Conservation (phyloP, 2,797 vertebrate genomes). For the Helicolenus hilgendorfi region DNA sequence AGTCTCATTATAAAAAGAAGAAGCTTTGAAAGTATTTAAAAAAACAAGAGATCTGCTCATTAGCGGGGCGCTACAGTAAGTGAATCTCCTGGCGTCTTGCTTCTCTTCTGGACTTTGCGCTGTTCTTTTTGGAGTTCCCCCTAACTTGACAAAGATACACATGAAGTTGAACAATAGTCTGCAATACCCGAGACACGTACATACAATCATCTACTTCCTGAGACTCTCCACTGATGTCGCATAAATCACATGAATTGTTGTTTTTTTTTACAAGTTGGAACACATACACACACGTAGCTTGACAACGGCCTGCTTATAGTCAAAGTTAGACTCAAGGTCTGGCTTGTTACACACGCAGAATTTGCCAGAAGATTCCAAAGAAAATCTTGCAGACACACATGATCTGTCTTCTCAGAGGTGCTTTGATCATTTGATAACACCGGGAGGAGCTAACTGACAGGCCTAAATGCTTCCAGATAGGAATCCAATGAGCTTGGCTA, state of each 20-base stretch:
- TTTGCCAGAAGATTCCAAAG: neutral
- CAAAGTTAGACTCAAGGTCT: neutral
- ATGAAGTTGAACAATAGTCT: constrained; percentile 17
- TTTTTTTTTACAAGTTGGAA: neutral
- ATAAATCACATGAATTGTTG: constrained; percentile 6
- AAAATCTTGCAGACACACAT: constrained; percentile 2
- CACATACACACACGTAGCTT: neutral
- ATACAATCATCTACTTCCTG: neutral
- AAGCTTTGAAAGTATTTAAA: constrained; percentile 19
- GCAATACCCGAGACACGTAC: neutral
- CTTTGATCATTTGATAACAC: constrained; percentile 18
- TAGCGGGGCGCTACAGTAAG: neutral
- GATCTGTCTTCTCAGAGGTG: neutral
- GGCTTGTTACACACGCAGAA: neutral
- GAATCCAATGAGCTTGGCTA: neutral
- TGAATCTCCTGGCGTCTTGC: neutral
- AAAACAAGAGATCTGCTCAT: constrained; percentile 37
- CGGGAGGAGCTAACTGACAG: constrained; percentile 38
- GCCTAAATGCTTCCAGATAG: constrained; percentile 9
- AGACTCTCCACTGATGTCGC: neutral
- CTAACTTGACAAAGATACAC: neutral
- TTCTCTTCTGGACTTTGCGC: constrained; percentile 2
- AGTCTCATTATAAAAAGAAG: neutral
- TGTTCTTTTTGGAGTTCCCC: constrained; percentile 36
- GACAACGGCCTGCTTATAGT: neutral